phyloP scores from a whole-genome alignment of 2,888 invertebrate genomes.

The Brenthis hecate region DNA sequence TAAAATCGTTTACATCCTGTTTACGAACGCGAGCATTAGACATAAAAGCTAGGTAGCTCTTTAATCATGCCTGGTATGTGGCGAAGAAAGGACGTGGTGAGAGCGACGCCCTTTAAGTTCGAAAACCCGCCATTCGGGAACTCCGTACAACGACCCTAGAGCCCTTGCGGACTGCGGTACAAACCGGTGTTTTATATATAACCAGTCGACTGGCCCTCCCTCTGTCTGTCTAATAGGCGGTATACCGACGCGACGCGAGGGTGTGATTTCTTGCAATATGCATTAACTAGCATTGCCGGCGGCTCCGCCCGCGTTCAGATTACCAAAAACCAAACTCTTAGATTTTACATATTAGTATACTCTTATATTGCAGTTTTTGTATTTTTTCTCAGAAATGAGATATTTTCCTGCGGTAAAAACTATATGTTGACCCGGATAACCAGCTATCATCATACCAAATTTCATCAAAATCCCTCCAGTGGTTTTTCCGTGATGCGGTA shows the following conservation, averaged over 20 bases:
- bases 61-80: constrained; percentile 50
- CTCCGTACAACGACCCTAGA: constrained; percentile 73
- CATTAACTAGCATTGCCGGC: not conserved
- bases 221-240: constrained; percentile 53
- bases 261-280: constrained; percentile 31
- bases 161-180: constrained; percentile 63
- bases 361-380: no score
- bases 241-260: constrained; percentile 34
- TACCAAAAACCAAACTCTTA: no score
- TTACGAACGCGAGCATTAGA: constrained; percentile 4
- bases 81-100: constrained; percentile 52
- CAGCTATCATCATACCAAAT: no score
- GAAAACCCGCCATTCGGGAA: constrained; percentile 58
- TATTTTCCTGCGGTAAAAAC: no score
- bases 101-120: constrained; percentile 68
- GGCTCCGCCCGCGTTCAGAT: no score
- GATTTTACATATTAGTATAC: no score
- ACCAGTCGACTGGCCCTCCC: constrained; percentile 47
- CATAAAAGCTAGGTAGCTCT: constrained; percentile 34
- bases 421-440: no score
- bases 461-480: no score
- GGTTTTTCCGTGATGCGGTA: no score
- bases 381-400: no score
- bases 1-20: not conserved
- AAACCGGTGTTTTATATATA: constrained; percentile 54